Percentiles rank a stretch among this genome's conserved stretches.
Conservation (phyloP, 2,113 vertebrate genomes). For the Centropristis striata region DNA sequence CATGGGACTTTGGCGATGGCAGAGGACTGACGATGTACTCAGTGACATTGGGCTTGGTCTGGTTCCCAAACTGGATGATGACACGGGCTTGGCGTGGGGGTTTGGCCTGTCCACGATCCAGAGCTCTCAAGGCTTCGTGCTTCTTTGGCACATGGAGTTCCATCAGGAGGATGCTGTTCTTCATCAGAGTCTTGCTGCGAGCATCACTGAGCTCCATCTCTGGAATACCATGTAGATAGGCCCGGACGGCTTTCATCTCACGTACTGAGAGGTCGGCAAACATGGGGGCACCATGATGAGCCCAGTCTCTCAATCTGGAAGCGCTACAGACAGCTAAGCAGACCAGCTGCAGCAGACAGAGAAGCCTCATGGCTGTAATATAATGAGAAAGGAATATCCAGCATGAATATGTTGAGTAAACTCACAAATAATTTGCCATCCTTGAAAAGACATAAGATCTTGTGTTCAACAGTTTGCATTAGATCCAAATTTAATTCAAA, state of each 20-base stretch:
- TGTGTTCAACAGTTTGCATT: not conserved
- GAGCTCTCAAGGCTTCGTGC: conserved; percentile 83
- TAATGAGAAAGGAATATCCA: not conserved
- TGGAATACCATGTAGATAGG: conserved; percentile 83
- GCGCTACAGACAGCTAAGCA: conserved; percentile 53
- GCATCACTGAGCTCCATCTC: conserved; percentile 84
- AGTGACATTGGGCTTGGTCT: conserved; percentile 87
- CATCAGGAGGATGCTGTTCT: conserved; percentile 91
- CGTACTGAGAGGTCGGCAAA: conserved; percentile 88
- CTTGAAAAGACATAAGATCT: not conserved
- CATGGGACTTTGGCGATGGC: conserved; percentile 82
- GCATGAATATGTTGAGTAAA: not conserved
- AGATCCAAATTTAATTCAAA: too few relatives aligned
- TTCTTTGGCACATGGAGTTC: conserved; percentile 91
- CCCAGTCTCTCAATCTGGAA: conserved; percentile 78
- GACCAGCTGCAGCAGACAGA: conserved; percentile 67
- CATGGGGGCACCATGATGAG: conserved; percentile 84
- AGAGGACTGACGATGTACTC: conserved; percentile 90
- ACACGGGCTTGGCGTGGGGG: conserved; percentile 88
- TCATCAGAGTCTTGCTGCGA: conserved; percentile 69
- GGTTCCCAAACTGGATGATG: conserved; percentile 89
- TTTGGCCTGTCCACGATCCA: conserved; percentile 80
- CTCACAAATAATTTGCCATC: not conserved
- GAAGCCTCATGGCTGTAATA: conserved; percentile 76
- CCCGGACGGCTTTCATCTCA: conserved; percentile 85